These are phyloP conservation scores for Coreius guichenoti DNA, from an alignment of 2,797 vertebrate species.

Conservation along the genomic window DNA sequence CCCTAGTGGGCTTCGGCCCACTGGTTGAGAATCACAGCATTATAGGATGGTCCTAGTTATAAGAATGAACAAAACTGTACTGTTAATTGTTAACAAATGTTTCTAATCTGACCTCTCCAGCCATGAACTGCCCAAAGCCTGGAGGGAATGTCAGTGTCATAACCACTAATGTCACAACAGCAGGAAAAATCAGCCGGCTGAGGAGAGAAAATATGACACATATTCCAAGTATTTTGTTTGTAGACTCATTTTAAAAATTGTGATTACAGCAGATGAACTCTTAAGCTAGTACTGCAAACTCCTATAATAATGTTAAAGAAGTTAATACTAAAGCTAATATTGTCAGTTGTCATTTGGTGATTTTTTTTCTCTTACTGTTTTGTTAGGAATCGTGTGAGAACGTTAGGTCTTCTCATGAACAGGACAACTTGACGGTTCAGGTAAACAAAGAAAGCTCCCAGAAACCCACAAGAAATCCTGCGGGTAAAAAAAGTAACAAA, in stretches of 20 bases:
- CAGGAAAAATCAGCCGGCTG: constrained; percentile 90
- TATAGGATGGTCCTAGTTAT: not conserved
- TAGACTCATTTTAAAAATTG: not conserved
- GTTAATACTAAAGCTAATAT: not conserved
- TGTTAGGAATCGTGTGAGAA: constrained; percentile 81
- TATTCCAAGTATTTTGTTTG: not conserved
- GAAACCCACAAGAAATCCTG: constrained; percentile 86
- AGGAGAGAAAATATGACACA: not conserved
- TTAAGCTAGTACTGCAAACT: not conserved
- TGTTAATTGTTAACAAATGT: not conserved
- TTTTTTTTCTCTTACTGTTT: constrained; percentile 76
- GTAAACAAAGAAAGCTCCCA: constrained; percentile 88
- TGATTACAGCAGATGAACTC: not conserved
- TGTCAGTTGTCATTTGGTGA: not conserved
- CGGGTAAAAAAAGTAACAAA: constrained; percentile 16
- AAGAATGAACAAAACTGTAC: not conserved
- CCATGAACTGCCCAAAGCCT: constrained; percentile 95
- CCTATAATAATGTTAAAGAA: not conserved
- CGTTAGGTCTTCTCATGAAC: constrained; percentile 78
- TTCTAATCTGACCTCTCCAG: constrained; percentile 56
- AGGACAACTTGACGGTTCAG: constrained; percentile 87
- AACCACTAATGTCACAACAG: constrained; percentile 88
- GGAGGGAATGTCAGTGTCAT: constrained; percentile 90
- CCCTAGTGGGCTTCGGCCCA: too few species aligned
- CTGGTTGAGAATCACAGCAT: not conserved